A percentile compares a stretch with the other conserved stretches of the same genome.
These are phyloP conservation scores for Amorpha juglandis DNA, from an alignment of 2,888 invertebrate genomes.

Conservation along the genomic window DNA sequence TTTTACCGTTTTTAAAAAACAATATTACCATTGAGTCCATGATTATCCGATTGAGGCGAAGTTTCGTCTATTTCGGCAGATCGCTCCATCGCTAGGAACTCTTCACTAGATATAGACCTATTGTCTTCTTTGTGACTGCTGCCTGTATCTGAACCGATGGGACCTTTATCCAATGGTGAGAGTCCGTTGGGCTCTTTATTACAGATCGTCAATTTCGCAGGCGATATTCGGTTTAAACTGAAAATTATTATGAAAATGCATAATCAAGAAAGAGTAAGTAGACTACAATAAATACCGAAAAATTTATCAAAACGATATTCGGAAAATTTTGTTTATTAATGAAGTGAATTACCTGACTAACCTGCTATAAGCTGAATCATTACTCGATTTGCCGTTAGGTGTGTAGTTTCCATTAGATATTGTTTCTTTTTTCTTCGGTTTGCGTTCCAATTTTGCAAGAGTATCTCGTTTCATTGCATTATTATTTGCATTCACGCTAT, in stretches of 20 bases:
- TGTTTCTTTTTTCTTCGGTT: conserved; percentile 63
- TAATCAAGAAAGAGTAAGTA: neutral
- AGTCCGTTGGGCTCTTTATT: conserved; percentile 69
- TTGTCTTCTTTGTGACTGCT: conserved; percentile 70
- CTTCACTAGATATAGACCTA: conserved; percentile 73
- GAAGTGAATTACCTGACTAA: conserved; percentile 79
- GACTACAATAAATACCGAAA: neutral
- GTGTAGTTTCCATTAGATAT: conserved; percentile 69
- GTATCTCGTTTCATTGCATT: conserved; percentile 63
- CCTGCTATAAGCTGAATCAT: conserved; percentile 94
- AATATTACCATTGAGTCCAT: conserved; percentile 54
- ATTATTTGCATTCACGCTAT: conserved; percentile 49
- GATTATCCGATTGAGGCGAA: conserved; percentile 53
- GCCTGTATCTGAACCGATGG: conserved; percentile 67
- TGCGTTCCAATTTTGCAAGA: conserved; percentile 62
- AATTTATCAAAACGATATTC: neutral
- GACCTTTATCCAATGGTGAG: conserved; percentile 61
- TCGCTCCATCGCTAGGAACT: conserved; percentile 80
- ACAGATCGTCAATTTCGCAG: conserved; percentile 75
- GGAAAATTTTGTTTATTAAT: conserved; percentile 33
- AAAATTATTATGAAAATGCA: conserved; percentile 28
- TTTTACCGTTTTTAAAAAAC: neutral
- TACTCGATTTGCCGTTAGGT: conserved; percentile 71
- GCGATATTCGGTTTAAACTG: conserved; percentile 78
- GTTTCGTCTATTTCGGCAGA: conserved; percentile 68